Conservation (phyloP, 1,140 invertebrate genomes). For the Pollicipes pollicipes region DNA sequence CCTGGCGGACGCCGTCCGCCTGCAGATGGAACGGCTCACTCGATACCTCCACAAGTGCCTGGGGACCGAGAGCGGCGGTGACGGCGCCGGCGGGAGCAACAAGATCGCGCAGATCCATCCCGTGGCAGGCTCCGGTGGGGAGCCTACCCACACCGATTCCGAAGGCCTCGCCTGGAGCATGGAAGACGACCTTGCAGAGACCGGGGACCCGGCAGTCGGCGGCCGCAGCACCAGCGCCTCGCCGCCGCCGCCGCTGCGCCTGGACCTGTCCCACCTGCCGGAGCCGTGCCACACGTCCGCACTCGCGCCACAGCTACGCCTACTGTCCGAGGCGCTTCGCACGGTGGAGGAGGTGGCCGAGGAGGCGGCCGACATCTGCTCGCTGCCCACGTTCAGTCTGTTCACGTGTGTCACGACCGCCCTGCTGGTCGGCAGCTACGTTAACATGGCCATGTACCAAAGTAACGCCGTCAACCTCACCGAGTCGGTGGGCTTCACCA, state of each 20-base stretch:
- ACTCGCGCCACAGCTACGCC: not conserved
- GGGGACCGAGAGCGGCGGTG: not conserved
- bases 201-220: too few relatives aligned
- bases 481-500: not conserved
- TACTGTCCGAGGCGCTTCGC: not conserved
- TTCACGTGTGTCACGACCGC: not conserved
- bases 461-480: too few relatives aligned
- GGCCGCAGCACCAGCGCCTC: too few relatives aligned
- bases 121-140: too few relatives aligned
- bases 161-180: too few relatives aligned
- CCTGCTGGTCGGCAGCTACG: not conserved
- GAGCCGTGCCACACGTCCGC: too few relatives aligned
- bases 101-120: too few relatives aligned
- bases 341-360: not conserved
- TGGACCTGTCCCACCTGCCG: too few relatives aligned
- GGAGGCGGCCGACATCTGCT: not conserved
- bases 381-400: not conserved
- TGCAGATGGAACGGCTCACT: not conserved
- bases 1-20: not conserved
- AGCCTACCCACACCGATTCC: too few relatives aligned
- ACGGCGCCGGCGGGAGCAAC: too few relatives aligned
- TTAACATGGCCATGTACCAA: not conserved
- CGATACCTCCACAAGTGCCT: not conserved
- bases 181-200: too few relatives aligned
- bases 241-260: too few relatives aligned